A percentile compares a stretch with the other conserved stretches of the same genome.
These are phyloP conservation scores for Mionectes macconnelli DNA, from an alignment of 2,113 vertebrate species.

Conservation along the genomic window DNA sequence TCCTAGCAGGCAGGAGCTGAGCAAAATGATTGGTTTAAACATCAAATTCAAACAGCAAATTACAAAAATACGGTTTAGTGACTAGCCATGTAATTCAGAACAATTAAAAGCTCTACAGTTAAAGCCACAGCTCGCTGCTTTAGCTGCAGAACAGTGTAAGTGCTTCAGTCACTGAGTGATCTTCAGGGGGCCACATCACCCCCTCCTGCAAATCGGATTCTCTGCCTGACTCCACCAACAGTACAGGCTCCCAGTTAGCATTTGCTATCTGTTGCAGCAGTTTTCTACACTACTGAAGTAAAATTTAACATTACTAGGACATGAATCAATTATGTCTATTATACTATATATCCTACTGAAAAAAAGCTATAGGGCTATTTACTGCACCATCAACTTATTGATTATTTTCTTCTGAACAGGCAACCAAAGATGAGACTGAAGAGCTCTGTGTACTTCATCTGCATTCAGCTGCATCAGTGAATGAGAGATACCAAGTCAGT, in stretches of 20 bases:
- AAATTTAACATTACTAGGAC: background rate
- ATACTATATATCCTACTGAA: background rate
- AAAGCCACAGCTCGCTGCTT: background rate
- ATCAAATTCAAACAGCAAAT: background rate
- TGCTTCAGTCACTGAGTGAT: background rate
- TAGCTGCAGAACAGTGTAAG: background rate
- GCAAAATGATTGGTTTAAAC: background rate
- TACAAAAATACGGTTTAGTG: background rate
- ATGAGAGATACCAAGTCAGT: background rate
- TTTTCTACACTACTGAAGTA: background rate
- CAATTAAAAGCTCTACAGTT: background rate
- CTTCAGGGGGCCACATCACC: rapidly evolving
- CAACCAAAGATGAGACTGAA: background rate
- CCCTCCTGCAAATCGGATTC: background rate
- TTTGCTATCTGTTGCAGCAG: background rate
- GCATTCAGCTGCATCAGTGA: background rate
- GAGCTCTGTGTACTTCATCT: background rate
- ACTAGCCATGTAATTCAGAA: background rate
- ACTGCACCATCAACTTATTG: background rate
- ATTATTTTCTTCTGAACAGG: background rate
- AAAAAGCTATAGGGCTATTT: background rate
- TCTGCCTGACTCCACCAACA: background rate
- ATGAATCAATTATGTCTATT: background rate
- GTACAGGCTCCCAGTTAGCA: background rate
- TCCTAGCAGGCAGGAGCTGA: background rate